Conservation (phyloP, 2,797 vertebrate species). For the Mormyrops boulengeri region DNA sequence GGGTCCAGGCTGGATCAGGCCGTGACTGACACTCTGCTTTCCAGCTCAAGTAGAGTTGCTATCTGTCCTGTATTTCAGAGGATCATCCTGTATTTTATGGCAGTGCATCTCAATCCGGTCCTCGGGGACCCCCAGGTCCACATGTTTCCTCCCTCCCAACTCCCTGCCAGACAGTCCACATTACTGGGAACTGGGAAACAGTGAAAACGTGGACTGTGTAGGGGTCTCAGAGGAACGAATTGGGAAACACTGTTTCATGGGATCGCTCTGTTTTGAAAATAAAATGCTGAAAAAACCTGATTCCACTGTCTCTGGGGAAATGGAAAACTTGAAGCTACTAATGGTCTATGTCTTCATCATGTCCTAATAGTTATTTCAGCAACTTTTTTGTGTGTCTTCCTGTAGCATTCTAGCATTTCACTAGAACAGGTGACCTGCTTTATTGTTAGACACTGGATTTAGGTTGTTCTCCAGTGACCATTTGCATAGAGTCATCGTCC, state of each 20-base stretch:
- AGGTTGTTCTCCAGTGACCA: background rate
- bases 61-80: background rate
- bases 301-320: background rate
- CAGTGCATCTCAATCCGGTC: background rate
- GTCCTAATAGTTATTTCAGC: background rate
- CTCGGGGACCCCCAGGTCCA: background rate
- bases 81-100: background rate
- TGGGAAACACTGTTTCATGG: background rate
- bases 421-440: background rate
- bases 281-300: background rate
- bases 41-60: background rate
- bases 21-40: background rate
- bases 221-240: background rate
- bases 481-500: background rate
- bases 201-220: background rate
- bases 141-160: background rate
- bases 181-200: background rate
- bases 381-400: slow-evolving; percentile 16
- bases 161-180: background rate
- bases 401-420: background rate
- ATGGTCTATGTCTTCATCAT: background rate
- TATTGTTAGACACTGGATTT: background rate
- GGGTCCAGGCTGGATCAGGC: background rate
- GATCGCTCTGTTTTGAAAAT: background rate
- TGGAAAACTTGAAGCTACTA: background rate